Conservation (phyloP, 1,140 invertebrate genomes). For the Coelopa frigida region DNA sequence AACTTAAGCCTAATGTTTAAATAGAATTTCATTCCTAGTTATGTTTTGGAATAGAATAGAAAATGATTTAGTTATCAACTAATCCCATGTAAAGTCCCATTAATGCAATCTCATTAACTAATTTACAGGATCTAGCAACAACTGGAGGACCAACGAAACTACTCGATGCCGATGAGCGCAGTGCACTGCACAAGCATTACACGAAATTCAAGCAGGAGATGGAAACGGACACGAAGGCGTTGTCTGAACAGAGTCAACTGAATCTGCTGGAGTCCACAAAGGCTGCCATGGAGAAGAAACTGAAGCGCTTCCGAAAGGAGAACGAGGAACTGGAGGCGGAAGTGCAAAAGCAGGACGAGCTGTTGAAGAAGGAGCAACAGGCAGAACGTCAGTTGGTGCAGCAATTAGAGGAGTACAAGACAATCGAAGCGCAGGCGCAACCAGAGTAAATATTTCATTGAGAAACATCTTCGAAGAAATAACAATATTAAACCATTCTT, state of each 20-base stretch:
- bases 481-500: slow-evolving; percentile 18
- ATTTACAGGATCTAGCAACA: neutral
- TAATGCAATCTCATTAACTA: neutral
- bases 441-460: slow-evolving; percentile 41
- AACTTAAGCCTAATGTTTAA: too few species aligned
- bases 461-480: neutral
- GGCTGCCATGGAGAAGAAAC: slow-evolving; percentile 43
- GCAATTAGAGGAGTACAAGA: slow-evolving; percentile 45
- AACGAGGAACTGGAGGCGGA: slow-evolving; percentile 44
- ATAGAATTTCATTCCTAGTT: too few species aligned
- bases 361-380: slow-evolving; percentile 27
- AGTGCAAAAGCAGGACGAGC: slow-evolving; percentile 43
- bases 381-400: slow-evolving; percentile 32
- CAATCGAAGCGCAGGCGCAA: slow-evolving; percentile 44
- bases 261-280: slow-evolving; percentile 52
- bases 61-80: too few species aligned
- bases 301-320: slow-evolving; percentile 30
- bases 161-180: slow-evolving; percentile 33
- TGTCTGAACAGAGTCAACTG: slow-evolving; percentile 49
- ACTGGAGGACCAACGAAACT: slow-evolving; percentile 16
- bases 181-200: slow-evolving; percentile 52
- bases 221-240: slow-evolving; percentile 39
- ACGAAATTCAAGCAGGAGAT: slow-evolving; percentile 45
- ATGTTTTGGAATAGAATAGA: too few species aligned
- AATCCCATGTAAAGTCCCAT: too few species aligned